Conservation (phyloP, 2,888 invertebrate species). For the Mayetiola destructor region DNA sequence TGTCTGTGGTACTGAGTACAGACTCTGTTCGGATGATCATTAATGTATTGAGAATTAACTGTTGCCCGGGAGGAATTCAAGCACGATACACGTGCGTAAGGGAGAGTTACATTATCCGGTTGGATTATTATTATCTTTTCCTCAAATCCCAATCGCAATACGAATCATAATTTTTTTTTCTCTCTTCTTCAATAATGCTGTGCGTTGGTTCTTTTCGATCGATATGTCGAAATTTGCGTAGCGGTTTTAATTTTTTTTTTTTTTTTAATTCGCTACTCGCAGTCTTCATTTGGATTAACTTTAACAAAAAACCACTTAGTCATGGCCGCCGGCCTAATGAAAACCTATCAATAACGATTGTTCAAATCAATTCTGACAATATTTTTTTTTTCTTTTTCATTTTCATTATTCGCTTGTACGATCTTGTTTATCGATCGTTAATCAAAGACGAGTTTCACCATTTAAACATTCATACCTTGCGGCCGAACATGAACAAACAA, state of each 20-base stretch:
- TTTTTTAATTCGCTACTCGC: no score
- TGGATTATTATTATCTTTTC: no score
- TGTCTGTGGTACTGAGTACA: not conserved
- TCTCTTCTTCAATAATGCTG: not conserved
- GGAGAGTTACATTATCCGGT: no score
- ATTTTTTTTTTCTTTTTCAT: not conserved
- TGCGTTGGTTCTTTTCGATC: no score
- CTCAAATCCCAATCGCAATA: not conserved
- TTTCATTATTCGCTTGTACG: no score
- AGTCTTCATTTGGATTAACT: not conserved
- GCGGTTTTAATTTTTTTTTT: not conserved
- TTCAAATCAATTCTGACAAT: constrained; percentile 6
- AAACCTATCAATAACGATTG: constrained; percentile 13
- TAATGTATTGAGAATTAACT: not conserved
- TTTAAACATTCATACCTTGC: not conserved
- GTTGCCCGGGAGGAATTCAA: no score
- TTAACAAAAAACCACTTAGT: not conserved
- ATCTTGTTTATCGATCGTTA: constrained; percentile 7
- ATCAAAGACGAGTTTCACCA: constrained; percentile 11
- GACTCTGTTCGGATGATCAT: no score
- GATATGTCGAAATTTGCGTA: not conserved
- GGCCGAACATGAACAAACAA: not conserved
- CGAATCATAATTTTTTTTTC: not conserved
- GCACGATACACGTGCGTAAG: no score
- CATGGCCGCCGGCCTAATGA: constrained; percentile 6